Base-by-base conservation (phyloP, 2,888 invertebrate species). In the Reticulitermes lucifugus region DNA sequence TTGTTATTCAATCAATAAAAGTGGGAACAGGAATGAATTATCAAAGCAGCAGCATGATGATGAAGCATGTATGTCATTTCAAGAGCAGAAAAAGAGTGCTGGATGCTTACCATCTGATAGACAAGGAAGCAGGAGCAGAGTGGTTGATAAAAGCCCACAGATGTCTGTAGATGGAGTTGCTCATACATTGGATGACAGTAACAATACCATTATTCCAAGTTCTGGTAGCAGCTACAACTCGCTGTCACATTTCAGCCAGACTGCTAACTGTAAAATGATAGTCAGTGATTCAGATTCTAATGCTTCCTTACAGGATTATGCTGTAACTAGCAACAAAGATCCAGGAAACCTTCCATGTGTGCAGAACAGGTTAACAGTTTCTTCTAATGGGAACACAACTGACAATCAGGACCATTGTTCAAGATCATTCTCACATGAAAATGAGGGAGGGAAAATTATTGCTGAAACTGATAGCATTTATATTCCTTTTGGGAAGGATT, bases 191-290 rank as follows among this genome's bases (percentile, higher is more conserved):
- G 25, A 65, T n/a, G 25, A 7, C n/a, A 65, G 65, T 65, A 25
- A 65, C n/a, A n/a, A 65, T 65, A 65, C 65, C 9, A 65, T 65
- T 65, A n/a, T 25, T 65, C 25, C 65, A n/a, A 65, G 65, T 65
- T 65, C 65, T 65, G n/a, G 65, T 65, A 65, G 65, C 65, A 65
- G 18, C 55, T 55, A 18, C 55, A 55, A 55, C 21, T 18, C 55
- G 2, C 14, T 55, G 14, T 55, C 55, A 18, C 18, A 18, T 55
- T 18, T 55, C 18, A 12, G 14, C 55, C 55, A 18, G 18, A 55
- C 55, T 18, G 18, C 14, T 18, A 55, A 55, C 55, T 55, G 55
- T 55, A 55, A 55, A 55, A 55, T 55, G 14, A 18, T 55, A 55
- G 12, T 65, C 7, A 65, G 65, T 65, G 65, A 65, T 25, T 65